Conservation (phyloP, 2,113 vertebrate genomes). For the Riparia riparia region DNA sequence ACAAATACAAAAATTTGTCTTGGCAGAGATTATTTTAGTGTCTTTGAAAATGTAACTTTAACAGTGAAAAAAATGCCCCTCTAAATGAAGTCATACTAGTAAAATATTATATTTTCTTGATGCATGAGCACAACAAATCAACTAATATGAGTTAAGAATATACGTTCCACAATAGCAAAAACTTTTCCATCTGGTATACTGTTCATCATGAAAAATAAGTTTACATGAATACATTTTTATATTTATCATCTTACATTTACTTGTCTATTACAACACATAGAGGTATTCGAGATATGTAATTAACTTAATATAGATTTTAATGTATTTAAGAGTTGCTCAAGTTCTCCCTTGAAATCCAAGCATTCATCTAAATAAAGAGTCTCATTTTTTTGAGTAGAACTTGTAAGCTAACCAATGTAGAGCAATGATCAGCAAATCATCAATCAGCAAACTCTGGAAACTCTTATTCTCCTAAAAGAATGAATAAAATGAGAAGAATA, state of each 20-base stretch:
- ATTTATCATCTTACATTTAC: conserved; percentile 33
- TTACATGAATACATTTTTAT: neutral
- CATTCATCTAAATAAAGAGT: neutral
- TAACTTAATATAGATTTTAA: conserved; percentile 9
- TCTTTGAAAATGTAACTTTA: neutral
- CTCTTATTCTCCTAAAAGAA: neutral
- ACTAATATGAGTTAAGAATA: neutral
- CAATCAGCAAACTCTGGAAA: neutral
- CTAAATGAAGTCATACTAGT: neutral
- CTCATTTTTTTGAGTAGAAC: neutral
- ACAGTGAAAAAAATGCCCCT: neutral
- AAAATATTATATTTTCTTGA: neutral
- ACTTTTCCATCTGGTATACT: neutral
- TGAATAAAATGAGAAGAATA: neutral
- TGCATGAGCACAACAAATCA: neutral
- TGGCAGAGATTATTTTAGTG: neutral
- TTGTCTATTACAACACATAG: neutral
- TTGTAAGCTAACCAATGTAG: neutral
- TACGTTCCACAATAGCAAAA: neutral
- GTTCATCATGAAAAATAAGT: neutral
- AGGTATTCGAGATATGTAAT: conserved; percentile 5
- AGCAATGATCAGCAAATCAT: neutral
- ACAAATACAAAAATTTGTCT: neutral
- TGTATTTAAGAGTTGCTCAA: neutral
- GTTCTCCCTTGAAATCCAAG: neutral